Percentiles rank a stretch among this genome's conserved stretches.
These are phyloP conservation scores for Typhlichthys subterraneus DNA, from an alignment of 2,797 vertebrate species.

Conservation along the genomic window DNA sequence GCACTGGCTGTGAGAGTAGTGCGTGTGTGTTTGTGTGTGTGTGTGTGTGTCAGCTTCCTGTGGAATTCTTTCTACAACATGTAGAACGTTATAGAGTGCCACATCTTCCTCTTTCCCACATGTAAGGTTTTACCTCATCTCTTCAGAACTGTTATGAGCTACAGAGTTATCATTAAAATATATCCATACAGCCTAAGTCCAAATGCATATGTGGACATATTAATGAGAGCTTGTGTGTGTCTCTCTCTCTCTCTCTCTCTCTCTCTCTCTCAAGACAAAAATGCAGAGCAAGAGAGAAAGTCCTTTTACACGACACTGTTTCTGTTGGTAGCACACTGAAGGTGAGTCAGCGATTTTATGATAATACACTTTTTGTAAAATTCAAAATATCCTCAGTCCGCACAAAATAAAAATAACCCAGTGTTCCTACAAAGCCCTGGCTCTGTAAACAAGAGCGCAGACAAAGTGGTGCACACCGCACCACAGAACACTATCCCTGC, in stretches of 20 bases:
- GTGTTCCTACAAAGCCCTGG: too few relatives aligned
- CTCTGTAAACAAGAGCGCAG: too few relatives aligned
- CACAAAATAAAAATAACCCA: too few relatives aligned
- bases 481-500: too few relatives aligned
- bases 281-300: neutral
- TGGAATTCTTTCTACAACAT: constrained; percentile 35
- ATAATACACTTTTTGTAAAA: too few relatives aligned
- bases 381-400: too few relatives aligned
- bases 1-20: constrained; percentile 12
- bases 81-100: constrained; percentile 29
- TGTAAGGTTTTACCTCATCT: constrained; percentile 38
- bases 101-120: constrained; percentile 33
- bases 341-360: too few relatives aligned
- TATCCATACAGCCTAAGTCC: neutral
- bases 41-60: constrained; percentile 51
- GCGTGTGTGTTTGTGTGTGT: neutral
- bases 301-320: constrained; percentile 23
- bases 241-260: neutral
- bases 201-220: constrained; percentile 30
- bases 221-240: constrained; percentile 25
- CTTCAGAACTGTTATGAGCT: constrained; percentile 19
- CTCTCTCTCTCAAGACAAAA: neutral
- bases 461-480: too few relatives aligned
- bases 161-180: constrained; percentile 28
- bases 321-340: constrained; percentile 33